A percentile compares a stretch with the other conserved stretches of the same genome.
These are phyloP conservation scores for Chloromyia formosa DNA, from an alignment of 2,888 invertebrate genomes.

Conservation along the genomic window DNA sequence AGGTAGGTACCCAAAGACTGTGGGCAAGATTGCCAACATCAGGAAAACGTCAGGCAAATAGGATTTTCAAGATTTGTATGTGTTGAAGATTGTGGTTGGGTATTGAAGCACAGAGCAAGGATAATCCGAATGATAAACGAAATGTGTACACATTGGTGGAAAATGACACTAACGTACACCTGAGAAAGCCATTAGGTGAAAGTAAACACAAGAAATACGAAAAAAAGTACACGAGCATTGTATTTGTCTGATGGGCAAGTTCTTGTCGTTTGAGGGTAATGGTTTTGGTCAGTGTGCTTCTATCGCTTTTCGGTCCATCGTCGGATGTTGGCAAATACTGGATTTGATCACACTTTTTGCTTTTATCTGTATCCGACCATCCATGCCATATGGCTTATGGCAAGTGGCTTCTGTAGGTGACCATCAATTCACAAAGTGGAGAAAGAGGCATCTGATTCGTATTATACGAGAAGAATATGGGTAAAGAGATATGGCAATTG, in stretches of 20 bases:
- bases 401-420: too few species aligned
- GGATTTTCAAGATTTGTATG: conserved; percentile 7
- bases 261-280: not conserved
- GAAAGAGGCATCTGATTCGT: too few species aligned
- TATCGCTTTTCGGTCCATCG: not conserved
- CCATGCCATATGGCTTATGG: too few species aligned
- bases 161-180: conserved; percentile 34
- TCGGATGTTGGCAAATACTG: not conserved
- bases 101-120: conserved; percentile 6
- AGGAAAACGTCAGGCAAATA: not conserved
- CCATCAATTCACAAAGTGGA: too few species aligned
- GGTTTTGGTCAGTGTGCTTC: not conserved
- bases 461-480: too few species aligned
- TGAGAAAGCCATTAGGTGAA: conserved; percentile 31
- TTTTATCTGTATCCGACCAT: not conserved
- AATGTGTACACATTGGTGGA: conserved; percentile 36
- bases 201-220: not conserved
- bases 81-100: not conserved
- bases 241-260: not conserved
- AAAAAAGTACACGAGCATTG: too few species aligned
- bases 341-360: not conserved
- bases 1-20: not conserved
- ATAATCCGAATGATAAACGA: conserved; percentile 38
- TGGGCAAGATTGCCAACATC: not conserved
- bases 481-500: too few species aligned